phyloP scores from a whole-genome alignment of 2,888 invertebrate species.

The Drosophila fungiperda region DNA sequence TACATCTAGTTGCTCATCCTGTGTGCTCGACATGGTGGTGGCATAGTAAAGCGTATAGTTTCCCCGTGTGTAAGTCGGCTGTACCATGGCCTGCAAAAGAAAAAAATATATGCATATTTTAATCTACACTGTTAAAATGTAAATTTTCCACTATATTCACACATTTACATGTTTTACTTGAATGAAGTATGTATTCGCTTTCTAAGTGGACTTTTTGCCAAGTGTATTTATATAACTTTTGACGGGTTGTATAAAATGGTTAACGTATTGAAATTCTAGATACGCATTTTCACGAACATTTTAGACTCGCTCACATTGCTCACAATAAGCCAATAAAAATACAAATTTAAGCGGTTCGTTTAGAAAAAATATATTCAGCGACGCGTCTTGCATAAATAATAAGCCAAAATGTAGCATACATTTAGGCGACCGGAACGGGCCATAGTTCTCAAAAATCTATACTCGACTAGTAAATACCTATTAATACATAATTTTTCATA shows the following conservation, averaged over 20 bases:
- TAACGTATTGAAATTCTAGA: conserved; percentile 62
- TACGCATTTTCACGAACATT: conserved; percentile 45
- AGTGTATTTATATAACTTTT: conserved; percentile 32
- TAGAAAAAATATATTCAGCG: conserved; percentile 62
- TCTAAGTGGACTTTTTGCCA: neutral
- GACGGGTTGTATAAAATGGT: conserved; percentile 35
- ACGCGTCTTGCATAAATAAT: conserved; percentile 75
- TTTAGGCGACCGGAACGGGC: conserved; percentile 29
- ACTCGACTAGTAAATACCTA: conserved; percentile 25
- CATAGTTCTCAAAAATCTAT: neutral
- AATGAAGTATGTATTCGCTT: neutral
- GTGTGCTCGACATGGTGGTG: conserved; percentile 78
- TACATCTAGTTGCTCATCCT: conserved; percentile 84
- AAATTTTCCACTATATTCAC: neutral
- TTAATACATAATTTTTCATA: neutral
- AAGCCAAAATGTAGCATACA: conserved; percentile 62
- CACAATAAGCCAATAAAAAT: conserved; percentile 75
- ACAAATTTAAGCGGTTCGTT: conserved; percentile 76
- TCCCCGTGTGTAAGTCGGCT: conserved; percentile 83
- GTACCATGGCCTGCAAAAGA: conserved; percentile 77
- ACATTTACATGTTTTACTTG: neutral
- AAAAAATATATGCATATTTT: conserved; percentile 2
- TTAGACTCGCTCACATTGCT: conserved; percentile 56
- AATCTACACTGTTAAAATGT: neutral
- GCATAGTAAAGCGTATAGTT: conserved; percentile 85